Base-by-base conservation (phyloP, 2,113 vertebrate species). In the Scortum barcoo region DNA sequence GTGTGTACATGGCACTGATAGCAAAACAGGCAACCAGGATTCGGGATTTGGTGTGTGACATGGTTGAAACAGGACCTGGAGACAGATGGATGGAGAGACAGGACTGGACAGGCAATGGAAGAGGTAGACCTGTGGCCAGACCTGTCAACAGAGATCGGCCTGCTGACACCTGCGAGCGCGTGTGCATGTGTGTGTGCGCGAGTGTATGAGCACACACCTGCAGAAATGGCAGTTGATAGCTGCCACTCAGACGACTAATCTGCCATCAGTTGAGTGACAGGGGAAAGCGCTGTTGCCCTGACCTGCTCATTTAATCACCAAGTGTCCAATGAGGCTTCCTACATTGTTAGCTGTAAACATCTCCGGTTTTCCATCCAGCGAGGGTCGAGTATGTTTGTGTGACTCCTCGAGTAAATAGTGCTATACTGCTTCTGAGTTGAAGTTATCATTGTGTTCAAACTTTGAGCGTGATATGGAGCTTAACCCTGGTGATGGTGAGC, bases 191-290 rank as follows among this genome's bases (percentile, higher is more conserved):
- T 66, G 36, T 28, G 54, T 76, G 76, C 56, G 68, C 46, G 50
- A n/a, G n/a, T 48, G 63, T 36, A 11, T 7, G 20, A 24, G 61
- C 26, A 44, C 38, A 58, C 50, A 72, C 62, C 26, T 78, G 72
- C 66, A 76, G 48, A 75, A 85, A 65, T 70, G 67, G 44, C 63
- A 79, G 74, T 88, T 92, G 93, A 94, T 89, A 88, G 88, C 86
- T 94, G 93, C 90, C 92, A 93, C 84, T 93, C 88, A 88, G 54
- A 69, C 53, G 20, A 76, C 87, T 91, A 93, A 91, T 91, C 89
- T 92, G 86, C 76, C 81, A 92, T 90, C 84, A 86, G 65, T 28
- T 86, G 90, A 89, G 86, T 91, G 93, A 92, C 92, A 91, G 88
- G 87, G 60, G 81, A 89, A 72, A 72, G 78, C 38, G 70, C 70